A percentile compares a stretch with the other conserved stretches of the same genome.
These are phyloP conservation scores for Lithophane ornitopus DNA, from an alignment of 2,888 invertebrate species.

Conservation along the genomic window DNA sequence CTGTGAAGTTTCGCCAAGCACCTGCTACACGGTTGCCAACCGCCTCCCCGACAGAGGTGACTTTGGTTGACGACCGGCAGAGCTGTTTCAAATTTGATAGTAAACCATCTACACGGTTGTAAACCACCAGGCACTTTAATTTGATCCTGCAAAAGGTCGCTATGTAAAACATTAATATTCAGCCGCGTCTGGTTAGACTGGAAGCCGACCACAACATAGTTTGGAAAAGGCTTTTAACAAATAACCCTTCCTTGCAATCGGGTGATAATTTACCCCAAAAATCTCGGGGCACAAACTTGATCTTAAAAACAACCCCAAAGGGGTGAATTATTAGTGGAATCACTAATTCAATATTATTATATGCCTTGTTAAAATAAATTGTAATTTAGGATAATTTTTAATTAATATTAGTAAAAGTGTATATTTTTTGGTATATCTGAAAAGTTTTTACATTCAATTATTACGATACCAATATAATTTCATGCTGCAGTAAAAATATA, in stretches of 20 bases:
- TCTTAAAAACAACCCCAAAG: slow-evolving; percentile 43
- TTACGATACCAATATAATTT: slow-evolving; percentile 5
- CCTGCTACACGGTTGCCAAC: too few species aligned
- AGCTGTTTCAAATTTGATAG: too few species aligned
- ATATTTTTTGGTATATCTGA: slow-evolving; percentile 61
- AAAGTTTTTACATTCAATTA: slow-evolving; percentile 21
- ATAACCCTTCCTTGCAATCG: not conserved
- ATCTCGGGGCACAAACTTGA: slow-evolving; percentile 25
- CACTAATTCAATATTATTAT: slow-evolving; percentile 51
- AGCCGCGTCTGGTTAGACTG: not conserved
- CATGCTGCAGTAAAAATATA: not conserved
- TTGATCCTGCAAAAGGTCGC: too few species aligned
- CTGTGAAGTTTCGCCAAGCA: not conserved
- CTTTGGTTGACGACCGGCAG: too few species aligned
- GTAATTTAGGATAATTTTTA: slow-evolving; percentile 51
- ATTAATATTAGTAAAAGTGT: slow-evolving; percentile 53
- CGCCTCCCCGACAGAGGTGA: too few species aligned
- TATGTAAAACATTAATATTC: not conserved
- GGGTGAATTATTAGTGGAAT: slow-evolving; percentile 37
- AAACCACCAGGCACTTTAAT: too few species aligned
- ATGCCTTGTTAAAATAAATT: slow-evolving; percentile 60
- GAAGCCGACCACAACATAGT: not conserved
- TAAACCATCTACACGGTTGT: too few species aligned
- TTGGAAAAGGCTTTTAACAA: not conserved
- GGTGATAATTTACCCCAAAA: not conserved